A percentile compares a stretch with the other conserved stretches of the same genome.
Conservation (phyloP, 1,140 invertebrate species). For the Brachionus rubens region DNA sequence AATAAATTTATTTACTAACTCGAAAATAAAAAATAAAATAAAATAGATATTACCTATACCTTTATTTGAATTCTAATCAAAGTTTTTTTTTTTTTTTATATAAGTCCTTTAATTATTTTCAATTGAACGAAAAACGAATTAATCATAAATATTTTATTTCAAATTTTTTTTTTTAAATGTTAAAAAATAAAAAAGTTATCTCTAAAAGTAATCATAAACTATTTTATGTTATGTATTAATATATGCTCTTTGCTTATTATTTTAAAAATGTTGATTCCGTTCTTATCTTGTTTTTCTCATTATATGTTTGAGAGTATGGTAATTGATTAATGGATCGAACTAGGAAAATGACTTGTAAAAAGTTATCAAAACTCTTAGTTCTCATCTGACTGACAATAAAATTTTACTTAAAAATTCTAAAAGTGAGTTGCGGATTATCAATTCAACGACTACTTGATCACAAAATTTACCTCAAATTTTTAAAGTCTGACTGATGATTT, state of each 20-base stretch:
- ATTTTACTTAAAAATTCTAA: no score
- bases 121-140: conserved; percentile 37
- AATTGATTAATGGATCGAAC: no score
- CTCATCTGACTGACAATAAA: no score
- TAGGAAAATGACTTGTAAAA: no score
- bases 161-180: background rate
- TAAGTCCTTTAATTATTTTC: background rate
- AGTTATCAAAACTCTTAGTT: no score
- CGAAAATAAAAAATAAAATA: background rate
- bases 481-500: no score
- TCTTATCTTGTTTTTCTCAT: no score
- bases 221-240: background rate
- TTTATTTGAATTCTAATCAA: background rate
- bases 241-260: background rate
- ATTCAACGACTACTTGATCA: no score
- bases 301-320: no score
- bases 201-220: conserved; percentile 30
- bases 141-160: conserved; percentile 26
- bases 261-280: no score
- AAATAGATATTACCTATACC: conserved; percentile 9
- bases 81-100: background rate
- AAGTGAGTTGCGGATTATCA: no score
- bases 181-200: background rate
- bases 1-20: conserved; percentile 10
- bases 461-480: no score